Percentiles rank a stretch among this genome's conserved stretches.
phyloP scores from a whole-genome alignment of 2,888 invertebrate species.

The Ramazzottius varieornatus region DNA sequence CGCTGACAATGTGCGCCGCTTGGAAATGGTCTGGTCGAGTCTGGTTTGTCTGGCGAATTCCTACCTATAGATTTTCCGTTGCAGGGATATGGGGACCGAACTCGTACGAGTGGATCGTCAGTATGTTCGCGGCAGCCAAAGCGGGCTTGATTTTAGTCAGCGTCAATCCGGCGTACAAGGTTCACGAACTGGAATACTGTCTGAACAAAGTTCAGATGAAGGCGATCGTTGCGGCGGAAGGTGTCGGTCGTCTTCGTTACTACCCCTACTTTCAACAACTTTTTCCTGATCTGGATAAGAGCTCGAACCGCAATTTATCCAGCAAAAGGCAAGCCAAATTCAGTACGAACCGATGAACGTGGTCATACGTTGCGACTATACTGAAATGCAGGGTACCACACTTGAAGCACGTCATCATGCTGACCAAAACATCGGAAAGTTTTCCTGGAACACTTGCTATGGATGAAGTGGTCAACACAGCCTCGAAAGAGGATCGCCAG shows the following conservation, averaged over 20 bases:
- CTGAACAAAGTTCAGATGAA: constrained; percentile 37
- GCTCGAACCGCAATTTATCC: constrained; percentile 7
- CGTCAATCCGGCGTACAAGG: constrained; percentile 33
- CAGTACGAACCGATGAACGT: background rate
- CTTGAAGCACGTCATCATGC: constrained; percentile 32
- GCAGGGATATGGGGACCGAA: constrained; percentile 21
- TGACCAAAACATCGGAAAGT: constrained; percentile 29
- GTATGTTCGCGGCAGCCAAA: constrained; percentile 21
- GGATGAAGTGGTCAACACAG: constrained; percentile 25
- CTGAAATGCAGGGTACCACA: constrained; percentile 11
- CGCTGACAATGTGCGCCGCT: background rate
- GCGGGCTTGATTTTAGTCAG: constrained; percentile 19
- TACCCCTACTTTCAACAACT: constrained; percentile 34
- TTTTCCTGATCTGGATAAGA: constrained; percentile 29
- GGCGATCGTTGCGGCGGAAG: constrained; percentile 36
- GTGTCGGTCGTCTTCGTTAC: constrained; percentile 37
- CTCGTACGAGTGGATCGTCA: constrained; percentile 19
- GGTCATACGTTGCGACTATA: too few relatives aligned
- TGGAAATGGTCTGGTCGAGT: background rate
- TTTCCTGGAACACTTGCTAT: constrained; percentile 24
- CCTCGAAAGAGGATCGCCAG: constrained; percentile 17
- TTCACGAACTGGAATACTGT: constrained; percentile 40
- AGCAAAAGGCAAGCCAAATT: background rate
- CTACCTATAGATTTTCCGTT: background rate
- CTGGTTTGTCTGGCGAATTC: background rate